phyloP scores from a whole-genome alignment of 2,888 invertebrate species.

The Mesorhabditis belari region DNA sequence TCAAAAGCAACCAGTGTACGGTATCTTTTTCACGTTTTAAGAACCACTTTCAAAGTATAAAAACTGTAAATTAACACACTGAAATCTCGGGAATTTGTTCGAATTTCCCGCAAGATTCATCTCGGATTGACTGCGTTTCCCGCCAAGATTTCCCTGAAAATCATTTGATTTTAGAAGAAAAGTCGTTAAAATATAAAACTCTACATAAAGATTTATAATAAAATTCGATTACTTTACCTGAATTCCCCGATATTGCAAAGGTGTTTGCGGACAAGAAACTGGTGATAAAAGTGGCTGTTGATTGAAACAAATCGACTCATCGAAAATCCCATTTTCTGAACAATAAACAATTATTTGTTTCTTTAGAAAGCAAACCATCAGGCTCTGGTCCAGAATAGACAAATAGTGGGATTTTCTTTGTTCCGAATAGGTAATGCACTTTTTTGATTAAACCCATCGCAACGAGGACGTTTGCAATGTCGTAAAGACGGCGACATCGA shows the following conservation, averaged over 20 bases:
- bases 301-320: constrained; percentile 20
- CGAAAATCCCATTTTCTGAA: constrained; percentile 17
- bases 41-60: neutral
- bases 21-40: too few relatives aligned
- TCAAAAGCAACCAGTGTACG: neutral
- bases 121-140: neutral
- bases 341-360: neutral
- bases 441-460: constrained; percentile 70
- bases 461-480: constrained; percentile 72
- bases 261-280: constrained; percentile 12
- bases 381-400: constrained; percentile 52
- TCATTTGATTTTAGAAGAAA: too few relatives aligned
- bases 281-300: constrained; percentile 13
- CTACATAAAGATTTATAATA: too few relatives aligned
- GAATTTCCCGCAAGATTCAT: neutral
- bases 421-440: constrained; percentile 57
- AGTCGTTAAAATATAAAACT: too few relatives aligned
- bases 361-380: constrained; percentile 15
- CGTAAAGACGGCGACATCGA: constrained; percentile 65
- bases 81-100: neutral
- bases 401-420: constrained; percentile 53
- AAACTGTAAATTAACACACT: neutral
- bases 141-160: neutral
- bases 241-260: neutral
- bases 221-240: too few relatives aligned